A percentile compares a stretch with the other conserved stretches of the same genome.
Conservation (phyloP, 2,797 vertebrate genomes). For the Acrocephalus scirpaceus region DNA sequence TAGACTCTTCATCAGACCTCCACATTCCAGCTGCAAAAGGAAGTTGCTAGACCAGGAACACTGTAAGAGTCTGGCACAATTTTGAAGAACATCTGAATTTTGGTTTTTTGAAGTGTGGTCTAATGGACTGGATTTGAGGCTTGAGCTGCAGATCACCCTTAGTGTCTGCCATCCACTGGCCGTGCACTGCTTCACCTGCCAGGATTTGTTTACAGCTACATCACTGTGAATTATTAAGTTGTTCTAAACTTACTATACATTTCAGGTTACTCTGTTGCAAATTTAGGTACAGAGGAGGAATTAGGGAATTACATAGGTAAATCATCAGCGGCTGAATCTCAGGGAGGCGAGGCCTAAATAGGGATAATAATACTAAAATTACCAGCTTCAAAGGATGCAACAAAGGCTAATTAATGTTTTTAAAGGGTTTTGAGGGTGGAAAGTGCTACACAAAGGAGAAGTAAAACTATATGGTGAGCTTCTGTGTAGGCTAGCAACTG, state of each 20-base stretch:
- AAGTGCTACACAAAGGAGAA: neutral
- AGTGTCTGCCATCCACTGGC: neutral
- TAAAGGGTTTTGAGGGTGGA: neutral
- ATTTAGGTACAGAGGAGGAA: neutral
- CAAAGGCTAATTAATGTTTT: constrained; percentile 13
- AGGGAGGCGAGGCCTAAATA: neutral
- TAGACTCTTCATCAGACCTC: neutral
- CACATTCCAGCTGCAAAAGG: neutral
- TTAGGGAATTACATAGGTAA: neutral
- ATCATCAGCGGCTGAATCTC: neutral
- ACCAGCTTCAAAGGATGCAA: neutral
- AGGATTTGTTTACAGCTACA: neutral
- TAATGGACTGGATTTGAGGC: neutral
- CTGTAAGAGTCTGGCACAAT: neutral
- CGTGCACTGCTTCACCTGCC: neutral
- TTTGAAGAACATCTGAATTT: neutral
- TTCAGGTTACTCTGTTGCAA: neutral
- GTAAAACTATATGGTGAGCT: neutral
- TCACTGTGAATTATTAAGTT: neutral
- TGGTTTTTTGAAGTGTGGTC: neutral
- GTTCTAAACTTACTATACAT: neutral
- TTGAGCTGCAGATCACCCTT: neutral
- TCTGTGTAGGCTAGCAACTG: neutral
- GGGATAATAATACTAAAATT: neutral
- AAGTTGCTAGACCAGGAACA: neutral